Conservation (phyloP, 2,888 invertebrate species). For the Rhamnusium bicolor region DNA sequence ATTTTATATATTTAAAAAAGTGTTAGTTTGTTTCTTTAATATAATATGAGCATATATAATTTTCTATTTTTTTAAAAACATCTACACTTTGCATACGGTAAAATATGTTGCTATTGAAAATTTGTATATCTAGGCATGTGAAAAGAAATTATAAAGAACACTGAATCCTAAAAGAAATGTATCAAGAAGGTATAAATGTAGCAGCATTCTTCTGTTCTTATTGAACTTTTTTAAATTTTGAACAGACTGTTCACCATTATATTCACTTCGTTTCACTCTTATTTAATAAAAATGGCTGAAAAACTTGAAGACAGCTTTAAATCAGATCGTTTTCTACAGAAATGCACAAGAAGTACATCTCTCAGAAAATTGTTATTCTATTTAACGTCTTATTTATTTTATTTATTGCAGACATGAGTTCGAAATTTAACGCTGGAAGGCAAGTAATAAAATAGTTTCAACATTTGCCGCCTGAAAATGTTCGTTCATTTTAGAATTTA, state of each 20-base stretch:
- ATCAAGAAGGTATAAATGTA: conserved; percentile 27
- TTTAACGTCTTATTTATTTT: not conserved
- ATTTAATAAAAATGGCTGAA: conserved; percentile 67
- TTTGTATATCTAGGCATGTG: not conserved
- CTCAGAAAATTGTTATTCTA: not conserved
- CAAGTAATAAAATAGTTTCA: no score
- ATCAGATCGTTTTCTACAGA: conserved; percentile 46
- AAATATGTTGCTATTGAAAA: conserved; percentile 17
- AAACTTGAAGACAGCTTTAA: conserved; percentile 57
- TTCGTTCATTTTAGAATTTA: no score
- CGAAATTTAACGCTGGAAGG: not conserved
- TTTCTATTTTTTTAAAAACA: no score
- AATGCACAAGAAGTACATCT: conserved; percentile 38
- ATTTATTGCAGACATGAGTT: not conserved
- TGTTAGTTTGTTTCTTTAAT: no score
- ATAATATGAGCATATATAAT: no score
- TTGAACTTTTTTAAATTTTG: conserved; percentile 45
- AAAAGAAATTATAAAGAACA: conserved; percentile 21
- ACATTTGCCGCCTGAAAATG: no score
- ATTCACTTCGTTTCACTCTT: conserved; percentile 66
- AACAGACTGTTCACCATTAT: conserved; percentile 59
- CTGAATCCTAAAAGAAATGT: conserved; percentile 20
- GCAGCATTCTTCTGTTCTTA: conserved; percentile 34
- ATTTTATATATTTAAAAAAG: no score
- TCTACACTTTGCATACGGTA: not conserved